Conservation (phyloP, 2,888 invertebrate species). For the Cosmia pyralina region DNA sequence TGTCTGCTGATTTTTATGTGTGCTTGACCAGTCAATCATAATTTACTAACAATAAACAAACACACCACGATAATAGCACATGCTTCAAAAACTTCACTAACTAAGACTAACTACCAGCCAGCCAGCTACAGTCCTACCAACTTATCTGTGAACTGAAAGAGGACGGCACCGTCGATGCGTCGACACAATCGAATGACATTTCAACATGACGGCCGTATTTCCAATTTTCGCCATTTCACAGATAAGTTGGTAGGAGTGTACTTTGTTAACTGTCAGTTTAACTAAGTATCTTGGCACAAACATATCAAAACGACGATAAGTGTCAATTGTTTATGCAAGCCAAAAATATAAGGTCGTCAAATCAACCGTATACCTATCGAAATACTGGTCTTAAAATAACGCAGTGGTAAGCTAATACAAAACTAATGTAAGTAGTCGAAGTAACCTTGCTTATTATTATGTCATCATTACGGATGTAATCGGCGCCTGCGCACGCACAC, state of each 20-base stretch:
- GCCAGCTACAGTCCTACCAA: too few relatives aligned
- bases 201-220: too few relatives aligned
- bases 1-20: neutral
- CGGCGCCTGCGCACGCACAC: conserved; percentile 39
- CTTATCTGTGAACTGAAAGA: too few relatives aligned
- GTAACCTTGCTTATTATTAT: conserved; percentile 62
- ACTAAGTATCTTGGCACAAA: neutral
- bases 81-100: too few relatives aligned
- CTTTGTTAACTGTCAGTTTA: too few relatives aligned
- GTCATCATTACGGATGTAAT: conserved; percentile 58
- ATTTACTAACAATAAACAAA: neutral
- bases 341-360: conserved; percentile 7
- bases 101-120: too few relatives aligned
- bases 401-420: conserved; percentile 35
- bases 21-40: neutral
- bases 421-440: conserved; percentile 16
- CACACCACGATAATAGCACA: neutral
- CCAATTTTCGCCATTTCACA: too few relatives aligned
- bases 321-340: conserved; percentile 27
- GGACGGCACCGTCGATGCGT: too few relatives aligned
- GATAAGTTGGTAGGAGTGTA: too few relatives aligned
- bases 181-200: too few relatives aligned
- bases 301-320: conserved; percentile 15
- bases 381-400: conserved; percentile 16
- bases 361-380: neutral